Percentiles rank a stretch among this genome's conserved stretches.
Conservation (phyloP, 2,797 vertebrate genomes). For the Periparus ater region DNA sequence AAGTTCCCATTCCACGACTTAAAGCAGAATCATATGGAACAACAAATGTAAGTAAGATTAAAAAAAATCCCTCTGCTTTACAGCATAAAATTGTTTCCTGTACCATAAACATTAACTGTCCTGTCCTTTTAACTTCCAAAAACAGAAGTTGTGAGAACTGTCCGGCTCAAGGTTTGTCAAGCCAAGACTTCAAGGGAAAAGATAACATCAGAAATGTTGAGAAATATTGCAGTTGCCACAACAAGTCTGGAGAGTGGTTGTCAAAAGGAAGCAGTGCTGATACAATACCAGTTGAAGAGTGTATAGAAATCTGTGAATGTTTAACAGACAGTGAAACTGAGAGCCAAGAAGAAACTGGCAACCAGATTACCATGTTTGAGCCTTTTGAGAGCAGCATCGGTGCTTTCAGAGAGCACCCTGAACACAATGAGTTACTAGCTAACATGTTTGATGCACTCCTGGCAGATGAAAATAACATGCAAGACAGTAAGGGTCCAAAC, state of each 20-base stretch:
- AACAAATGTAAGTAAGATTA: conserved; percentile 68
- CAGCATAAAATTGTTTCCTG: background rate
- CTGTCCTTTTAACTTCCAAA: conserved; percentile 28
- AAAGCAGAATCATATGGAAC: conserved; percentile 23
- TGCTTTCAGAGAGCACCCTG: conserved; percentile 1
- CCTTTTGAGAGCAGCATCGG: background rate
- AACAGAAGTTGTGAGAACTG: conserved; percentile 70
- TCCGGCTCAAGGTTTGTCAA: conserved; percentile 49
- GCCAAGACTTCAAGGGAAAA: conserved; percentile 9
- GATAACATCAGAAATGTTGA: background rate
- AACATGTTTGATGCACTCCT: conserved; percentile 69
- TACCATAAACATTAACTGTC: conserved; percentile 2
- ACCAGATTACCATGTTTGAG: background rate
- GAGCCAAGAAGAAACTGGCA: background rate
- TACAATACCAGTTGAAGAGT: conserved; percentile 30
- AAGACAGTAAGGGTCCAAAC: background rate
- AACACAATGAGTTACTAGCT: conserved; percentile 48
- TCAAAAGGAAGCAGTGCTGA: conserved; percentile 49
- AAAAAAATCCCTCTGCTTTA: background rate
- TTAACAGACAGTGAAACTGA: conserved; percentile 12
- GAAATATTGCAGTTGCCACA: background rate
- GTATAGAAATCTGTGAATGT: conserved; percentile 27
- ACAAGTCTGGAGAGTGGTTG: background rate
- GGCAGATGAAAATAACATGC: background rate
- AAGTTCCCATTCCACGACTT: conserved; percentile 40